Conservation (phyloP, 2,797 vertebrate genomes). For the Enteromius treurensis region DNA sequence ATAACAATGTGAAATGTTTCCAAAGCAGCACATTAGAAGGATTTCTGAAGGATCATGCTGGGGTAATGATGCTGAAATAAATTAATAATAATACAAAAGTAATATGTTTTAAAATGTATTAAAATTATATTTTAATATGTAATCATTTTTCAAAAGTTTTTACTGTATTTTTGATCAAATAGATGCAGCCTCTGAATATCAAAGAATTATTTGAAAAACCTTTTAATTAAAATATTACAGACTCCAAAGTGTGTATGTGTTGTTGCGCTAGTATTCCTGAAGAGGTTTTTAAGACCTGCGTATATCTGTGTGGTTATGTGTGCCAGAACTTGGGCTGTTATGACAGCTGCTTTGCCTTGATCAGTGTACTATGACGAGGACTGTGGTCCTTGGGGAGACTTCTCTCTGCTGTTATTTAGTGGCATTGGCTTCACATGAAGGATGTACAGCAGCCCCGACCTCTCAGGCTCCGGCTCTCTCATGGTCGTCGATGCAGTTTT, state of each 20-base stretch:
- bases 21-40: background rate
- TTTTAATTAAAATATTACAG: background rate
- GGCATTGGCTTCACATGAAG: slow-evolving; percentile 62
- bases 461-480: slow-evolving; percentile 16
- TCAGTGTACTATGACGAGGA: slow-evolving; percentile 64
- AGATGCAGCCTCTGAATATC: background rate
- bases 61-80: background rate
- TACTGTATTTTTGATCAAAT: background rate
- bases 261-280: background rate
- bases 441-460: slow-evolving; percentile 17
- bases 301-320: slow-evolving; percentile 14
- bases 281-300: background rate
- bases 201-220: background rate
- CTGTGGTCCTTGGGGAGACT: slow-evolving; percentile 62
- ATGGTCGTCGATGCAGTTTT: slow-evolving; percentile 14
- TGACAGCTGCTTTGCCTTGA: slow-evolving; percentile 71
- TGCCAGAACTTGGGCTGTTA: slow-evolving; percentile 63
- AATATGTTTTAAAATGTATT: background rate
- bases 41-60: background rate
- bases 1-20: background rate
- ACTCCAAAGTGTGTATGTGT: background rate
- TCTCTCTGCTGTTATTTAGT: slow-evolving; percentile 64
- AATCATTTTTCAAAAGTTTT: background rate
- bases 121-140: background rate
- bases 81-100: background rate